A percentile compares a stretch with the other conserved stretches of the same genome.
Conservation (phyloP, 2,113 vertebrate genomes). For the Gasterosteus aculeatus region DNA sequence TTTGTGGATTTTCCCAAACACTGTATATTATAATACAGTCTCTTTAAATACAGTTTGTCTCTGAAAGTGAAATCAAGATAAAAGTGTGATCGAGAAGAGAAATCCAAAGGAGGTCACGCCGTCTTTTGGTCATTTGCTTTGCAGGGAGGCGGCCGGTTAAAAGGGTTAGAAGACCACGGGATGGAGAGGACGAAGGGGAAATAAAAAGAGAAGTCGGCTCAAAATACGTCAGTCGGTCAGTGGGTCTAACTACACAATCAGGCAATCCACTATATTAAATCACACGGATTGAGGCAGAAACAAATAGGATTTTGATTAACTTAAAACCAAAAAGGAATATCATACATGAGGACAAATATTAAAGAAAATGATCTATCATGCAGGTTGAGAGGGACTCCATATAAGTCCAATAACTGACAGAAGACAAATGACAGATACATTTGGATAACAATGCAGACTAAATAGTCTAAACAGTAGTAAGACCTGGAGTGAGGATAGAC, state of each 20-base stretch:
- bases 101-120: conserved; percentile 75
- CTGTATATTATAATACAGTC: conserved; percentile 49
- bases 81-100: conserved; percentile 56
- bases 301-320: conserved; percentile 23
- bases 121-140: conserved; percentile 47
- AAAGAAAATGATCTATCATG: conserved; percentile 58
- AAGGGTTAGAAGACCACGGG: conserved; percentile 46
- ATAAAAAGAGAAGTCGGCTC: conserved; percentile 48
- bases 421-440: conserved; percentile 44
- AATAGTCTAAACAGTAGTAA: conserved; percentile 17
- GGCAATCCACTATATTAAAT: conserved; percentile 49
- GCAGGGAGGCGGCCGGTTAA: conserved; percentile 52
- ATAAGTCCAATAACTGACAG: conserved; percentile 35
- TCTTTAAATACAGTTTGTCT: conserved; percentile 42
- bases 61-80: conserved; percentile 48
- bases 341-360: conserved; percentile 29
- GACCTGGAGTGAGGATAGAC: conserved; percentile 76
- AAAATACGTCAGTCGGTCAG: conserved; percentile 52
- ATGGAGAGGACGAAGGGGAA: conserved; percentile 55
- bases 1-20: conserved; percentile 77
- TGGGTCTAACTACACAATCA: conserved; percentile 54
- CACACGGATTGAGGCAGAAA: conserved; percentile 52
- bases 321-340: conserved; percentile 15
- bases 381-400: conserved; percentile 48
- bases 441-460: conserved; percentile 37